Evolutionary conservation across 1,140 invertebrate species (phyloP).

Genomic region (Zaprionus africanus): DNA sequence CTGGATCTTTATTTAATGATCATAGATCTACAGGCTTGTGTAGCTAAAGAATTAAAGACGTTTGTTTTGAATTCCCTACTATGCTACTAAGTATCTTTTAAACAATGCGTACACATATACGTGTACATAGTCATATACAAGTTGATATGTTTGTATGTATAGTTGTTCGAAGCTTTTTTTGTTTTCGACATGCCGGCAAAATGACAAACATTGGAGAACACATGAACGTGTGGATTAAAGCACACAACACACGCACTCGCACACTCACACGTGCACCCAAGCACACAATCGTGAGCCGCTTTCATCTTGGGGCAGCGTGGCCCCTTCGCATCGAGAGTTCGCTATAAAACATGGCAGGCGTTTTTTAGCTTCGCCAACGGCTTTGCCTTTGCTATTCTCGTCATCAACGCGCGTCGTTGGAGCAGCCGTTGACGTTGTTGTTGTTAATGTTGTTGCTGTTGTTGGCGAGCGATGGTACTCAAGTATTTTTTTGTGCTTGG

Average conservation of each 20-base stretch:
- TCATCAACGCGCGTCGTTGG: constrained; percentile 61
- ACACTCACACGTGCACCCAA: constrained; percentile 26
- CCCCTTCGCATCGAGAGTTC: constrained; percentile 44
- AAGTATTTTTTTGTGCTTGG: constrained; percentile 50
- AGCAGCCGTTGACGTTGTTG: constrained; percentile 33
- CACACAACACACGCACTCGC: constrained; percentile 3
- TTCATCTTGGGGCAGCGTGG: constrained; percentile 50
- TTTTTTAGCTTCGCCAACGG: constrained; percentile 53
- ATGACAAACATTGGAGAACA: constrained; percentile 18
- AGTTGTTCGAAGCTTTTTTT: constrained; percentile 72
- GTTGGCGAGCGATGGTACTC: constrained; percentile 44
- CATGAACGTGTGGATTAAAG: constrained; percentile 1
- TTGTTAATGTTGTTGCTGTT: background rate
- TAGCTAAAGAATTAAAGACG: background rate
- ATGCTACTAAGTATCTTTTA: background rate
- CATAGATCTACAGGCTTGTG: background rate
- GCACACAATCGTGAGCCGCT: constrained; percentile 74
- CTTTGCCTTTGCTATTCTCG: constrained; percentile 74
- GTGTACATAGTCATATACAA: background rate
- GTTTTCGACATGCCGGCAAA: constrained; percentile 61
- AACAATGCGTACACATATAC: background rate
- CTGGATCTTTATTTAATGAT: background rate
- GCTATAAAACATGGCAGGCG: constrained; percentile 63
- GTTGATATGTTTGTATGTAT: background rate
- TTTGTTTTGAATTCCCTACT: background rate